phyloP scores from a whole-genome alignment of 1,140 invertebrate genomes.

The Calephelis virginiensis region DNA sequence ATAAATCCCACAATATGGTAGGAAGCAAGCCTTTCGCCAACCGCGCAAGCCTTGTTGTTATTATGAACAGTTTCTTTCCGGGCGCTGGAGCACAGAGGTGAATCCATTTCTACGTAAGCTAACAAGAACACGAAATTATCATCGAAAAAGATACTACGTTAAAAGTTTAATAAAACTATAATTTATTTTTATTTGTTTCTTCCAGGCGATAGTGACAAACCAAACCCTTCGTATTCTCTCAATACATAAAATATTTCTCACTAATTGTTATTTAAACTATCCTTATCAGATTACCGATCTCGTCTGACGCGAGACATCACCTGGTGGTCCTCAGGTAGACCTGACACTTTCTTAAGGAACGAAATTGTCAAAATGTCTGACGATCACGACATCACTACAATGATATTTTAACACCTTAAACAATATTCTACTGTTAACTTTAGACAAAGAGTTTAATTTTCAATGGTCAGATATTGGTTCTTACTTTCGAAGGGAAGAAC shows the following conservation, averaged over 20 bases:
- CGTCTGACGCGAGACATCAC: slow-evolving; percentile 47
- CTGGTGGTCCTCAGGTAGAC: slow-evolving; percentile 57
- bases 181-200: no score
- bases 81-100: no score
- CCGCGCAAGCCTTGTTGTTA: no score
- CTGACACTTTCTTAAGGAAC: slow-evolving; percentile 67
- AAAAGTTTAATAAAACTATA: no score
- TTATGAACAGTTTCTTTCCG: no score
- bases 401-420: slow-evolving; percentile 24
- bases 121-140: no score
- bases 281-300: slow-evolving; percentile 42
- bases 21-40: no score
- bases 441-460: slow-evolving; percentile 18
- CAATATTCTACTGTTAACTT: slow-evolving; percentile 21
- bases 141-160: no score
- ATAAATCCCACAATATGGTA: no score
- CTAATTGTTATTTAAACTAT: slow-evolving; percentile 72
- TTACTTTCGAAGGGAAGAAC: slow-evolving; percentile 40
- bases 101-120: no score
- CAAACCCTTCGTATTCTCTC: neutral
- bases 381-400: slow-evolving; percentile 53
- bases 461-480: slow-evolving; percentile 15
- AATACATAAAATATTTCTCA: slow-evolving; percentile 48
- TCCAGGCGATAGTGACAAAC: no score
- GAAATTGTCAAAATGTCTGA: slow-evolving; percentile 71